phyloP scores from a whole-genome alignment of 2,113 vertebrate genomes.

The Malurus melanocephalus region DNA sequence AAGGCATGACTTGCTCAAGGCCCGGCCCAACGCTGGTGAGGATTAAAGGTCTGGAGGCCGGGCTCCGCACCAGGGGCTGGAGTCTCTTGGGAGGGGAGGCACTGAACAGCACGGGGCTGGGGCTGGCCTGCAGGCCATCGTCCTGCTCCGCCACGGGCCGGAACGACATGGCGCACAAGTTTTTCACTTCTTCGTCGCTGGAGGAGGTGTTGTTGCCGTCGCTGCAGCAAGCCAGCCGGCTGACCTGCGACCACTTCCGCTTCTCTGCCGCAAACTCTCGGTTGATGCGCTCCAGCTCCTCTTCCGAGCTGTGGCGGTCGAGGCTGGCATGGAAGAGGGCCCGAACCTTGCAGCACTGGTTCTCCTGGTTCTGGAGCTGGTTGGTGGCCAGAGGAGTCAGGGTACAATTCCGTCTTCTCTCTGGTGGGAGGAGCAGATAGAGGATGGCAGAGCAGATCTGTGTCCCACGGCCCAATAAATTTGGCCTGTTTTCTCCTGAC shows the following conservation, averaged over 20 bases:
- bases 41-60: conserved; percentile 78
- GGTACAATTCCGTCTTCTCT: conserved; percentile 82
- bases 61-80: conserved; percentile 75
- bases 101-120: conserved; percentile 87
- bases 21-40: conserved; percentile 63
- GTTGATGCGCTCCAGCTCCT: conserved; percentile 88
- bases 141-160: conserved; percentile 44
- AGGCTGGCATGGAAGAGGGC: conserved; percentile 81
- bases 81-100: conserved; percentile 87
- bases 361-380: conserved; percentile 87
- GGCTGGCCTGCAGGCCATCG: conserved; percentile 60
- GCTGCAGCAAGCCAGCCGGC: conserved; percentile 62
- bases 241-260: conserved; percentile 82
- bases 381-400: conserved; percentile 85
- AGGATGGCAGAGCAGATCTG: not conserved
- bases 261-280: conserved; percentile 73
- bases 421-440: conserved; percentile 57
- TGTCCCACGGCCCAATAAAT: not conserved
- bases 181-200: conserved; percentile 90
- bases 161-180: conserved; percentile 74
- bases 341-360: conserved; percentile 79
- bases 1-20: conserved; percentile 85
- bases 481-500: not conserved
- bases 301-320: conserved; percentile 88
- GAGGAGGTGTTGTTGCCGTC: conserved; percentile 81